Evolutionary conservation across 2,113 vertebrate genomes (phyloP), one percentile per base, ranked within the genome.

Genomic region (Bos javanicus): DNA sequence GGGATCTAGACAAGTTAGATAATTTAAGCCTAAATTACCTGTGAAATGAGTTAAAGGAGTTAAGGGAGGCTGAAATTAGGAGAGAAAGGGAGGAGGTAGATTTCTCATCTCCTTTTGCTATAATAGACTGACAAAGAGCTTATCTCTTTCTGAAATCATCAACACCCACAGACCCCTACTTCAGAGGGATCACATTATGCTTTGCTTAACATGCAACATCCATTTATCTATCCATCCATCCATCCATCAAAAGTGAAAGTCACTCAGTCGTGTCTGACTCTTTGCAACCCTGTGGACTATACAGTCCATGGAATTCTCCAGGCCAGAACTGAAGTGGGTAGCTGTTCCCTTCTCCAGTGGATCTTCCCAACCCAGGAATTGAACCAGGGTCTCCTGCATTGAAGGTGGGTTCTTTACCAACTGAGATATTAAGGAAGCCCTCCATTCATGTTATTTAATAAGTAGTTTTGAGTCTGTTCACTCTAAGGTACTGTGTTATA

Each of bases 251-350:
- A 14, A 67, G 33, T 67, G 64, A 10, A 36, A 67, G 8, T 21
- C 2, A 1, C 64, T 67, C 17, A 67, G 64, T 67, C 0, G 0
- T 21, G 64, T 67, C 64, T 0, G 1, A 21, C 33, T 36, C n/a
- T 36, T 36, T 67, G 33, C 64, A 11, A 67, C 64, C 2, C 17
- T 8, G 36, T 36, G 9, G 9, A 3, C 64, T 71, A 11, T 11
- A 36, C 9, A 71, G n/a, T 71, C 9, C 64, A 36, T 36, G 64
- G 64, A 36, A n/a, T 36, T 71, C 9, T 67, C 17, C 64, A 71
- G 64, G 33, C 17, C 64, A 71, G 64, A 71, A 71, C 64, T 36
- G 17, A 71, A 36, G 9, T 71, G 64, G 8, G 17, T 71, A 71
- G n/a, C n/a, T 0, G 0, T 71, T 71, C 17, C 17, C 64, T 71